Conservation (phyloP, 2,113 vertebrate species). For the Planiliza haematocheilus region DNA sequence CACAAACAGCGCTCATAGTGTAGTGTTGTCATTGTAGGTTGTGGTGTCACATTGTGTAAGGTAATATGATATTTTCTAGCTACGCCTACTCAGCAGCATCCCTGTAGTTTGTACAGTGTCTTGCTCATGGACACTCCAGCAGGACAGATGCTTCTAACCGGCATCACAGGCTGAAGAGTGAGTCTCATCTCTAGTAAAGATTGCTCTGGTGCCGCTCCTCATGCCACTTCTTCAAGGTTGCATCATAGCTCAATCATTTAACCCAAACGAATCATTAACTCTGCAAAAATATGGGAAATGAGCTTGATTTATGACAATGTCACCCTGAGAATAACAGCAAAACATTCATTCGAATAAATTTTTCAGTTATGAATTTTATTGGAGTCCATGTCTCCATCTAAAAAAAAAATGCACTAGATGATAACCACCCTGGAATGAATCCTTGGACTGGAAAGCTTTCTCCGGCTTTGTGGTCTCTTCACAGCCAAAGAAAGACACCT, state of each 20-base stretch:
- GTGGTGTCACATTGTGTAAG: slow-evolving; percentile 68
- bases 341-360: no score
- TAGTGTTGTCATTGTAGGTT: slow-evolving; percentile 42
- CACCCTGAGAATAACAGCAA: not conserved
- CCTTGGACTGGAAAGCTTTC: slow-evolving; percentile 9
- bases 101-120: slow-evolving; percentile 24
- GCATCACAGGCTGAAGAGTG: not conserved
- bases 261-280: not conserved
- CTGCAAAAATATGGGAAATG: no score
- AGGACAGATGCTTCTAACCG: not conserved
- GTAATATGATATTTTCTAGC: slow-evolving; percentile 56
- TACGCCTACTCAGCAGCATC: slow-evolving; percentile 21
- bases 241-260: not conserved
- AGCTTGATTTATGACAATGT: not conserved
- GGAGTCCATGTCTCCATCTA: not conserved
- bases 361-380: no score
- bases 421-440: slow-evolving; percentile 35
- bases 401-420: slow-evolving; percentile 3
- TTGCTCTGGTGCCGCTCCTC: slow-evolving; percentile 18
- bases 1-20: not conserved
- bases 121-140: slow-evolving; percentile 49
- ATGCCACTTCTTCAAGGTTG: not conserved
- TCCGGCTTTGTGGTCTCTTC: slow-evolving; percentile 9
- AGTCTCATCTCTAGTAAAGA: not conserved
- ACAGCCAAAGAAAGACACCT: slow-evolving; percentile 11